A percentile compares a stretch with the other conserved stretches of the same genome.
Conservation (phyloP, 2,113 vertebrate genomes). For the Tetraodon nigroviridis region DNA sequence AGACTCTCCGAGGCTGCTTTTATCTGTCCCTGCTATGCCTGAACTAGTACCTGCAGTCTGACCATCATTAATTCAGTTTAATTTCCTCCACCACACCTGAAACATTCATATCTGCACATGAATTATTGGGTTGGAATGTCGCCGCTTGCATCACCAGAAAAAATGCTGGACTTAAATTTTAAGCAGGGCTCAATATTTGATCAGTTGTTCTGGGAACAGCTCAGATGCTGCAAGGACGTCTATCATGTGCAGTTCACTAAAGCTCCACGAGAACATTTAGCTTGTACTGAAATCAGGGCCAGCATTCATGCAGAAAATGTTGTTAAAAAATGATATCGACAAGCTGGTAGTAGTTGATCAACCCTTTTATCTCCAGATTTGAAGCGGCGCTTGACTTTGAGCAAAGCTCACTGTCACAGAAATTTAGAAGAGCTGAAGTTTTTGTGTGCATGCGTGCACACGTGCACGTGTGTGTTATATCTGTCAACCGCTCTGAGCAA, state of each 20-base stretch:
- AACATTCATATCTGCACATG: conserved; percentile 71
- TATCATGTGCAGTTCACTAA: conserved; percentile 53
- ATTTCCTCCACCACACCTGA: conserved; percentile 63
- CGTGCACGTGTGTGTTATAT: conserved; percentile 45
- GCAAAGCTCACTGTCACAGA: conserved; percentile 7
- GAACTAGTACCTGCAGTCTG: conserved; percentile 54
- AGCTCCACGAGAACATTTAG: conserved; percentile 44
- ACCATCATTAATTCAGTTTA: conserved; percentile 69
- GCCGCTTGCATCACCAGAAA: conserved; percentile 44
- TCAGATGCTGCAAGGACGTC: conserved; percentile 56
- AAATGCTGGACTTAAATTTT: conserved; percentile 51
- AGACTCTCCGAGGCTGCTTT: conserved; percentile 5
- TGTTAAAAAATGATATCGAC: conserved; percentile 19
- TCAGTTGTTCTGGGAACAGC: conserved; percentile 52
- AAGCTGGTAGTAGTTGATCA: too few species aligned
- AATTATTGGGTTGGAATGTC: conserved; percentile 61
- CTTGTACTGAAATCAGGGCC: conserved; percentile 39
- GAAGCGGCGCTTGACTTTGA: too few species aligned
- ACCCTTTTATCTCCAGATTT: too few species aligned
- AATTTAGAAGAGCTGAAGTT: conserved; percentile 21
- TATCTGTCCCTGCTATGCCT: conserved; percentile 19
- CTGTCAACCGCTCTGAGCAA: conserved; percentile 65
- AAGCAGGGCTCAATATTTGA: conserved; percentile 68
- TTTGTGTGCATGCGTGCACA: conserved; percentile 11
- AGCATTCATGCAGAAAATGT: conserved; percentile 28